Percentiles rank a stretch among this genome's conserved stretches.
Evolutionary conservation across 2,888 invertebrate genomes (phyloP).

Genomic region (Melanostoma mellinum): DNA sequence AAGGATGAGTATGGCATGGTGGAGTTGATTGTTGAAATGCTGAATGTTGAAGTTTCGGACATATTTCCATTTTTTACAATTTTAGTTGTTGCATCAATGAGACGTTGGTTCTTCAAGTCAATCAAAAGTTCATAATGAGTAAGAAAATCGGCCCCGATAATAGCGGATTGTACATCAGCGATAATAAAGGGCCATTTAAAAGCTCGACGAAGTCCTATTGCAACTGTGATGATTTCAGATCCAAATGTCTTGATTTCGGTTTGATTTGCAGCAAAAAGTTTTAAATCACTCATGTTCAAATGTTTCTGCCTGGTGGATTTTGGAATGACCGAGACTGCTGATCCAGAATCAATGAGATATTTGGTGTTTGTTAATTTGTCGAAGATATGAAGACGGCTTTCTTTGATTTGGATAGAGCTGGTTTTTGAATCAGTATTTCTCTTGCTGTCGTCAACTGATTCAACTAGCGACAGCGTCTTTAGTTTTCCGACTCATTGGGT

Average conservation of each 20-base stretch:
- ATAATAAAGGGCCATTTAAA: slow-evolving; percentile 19
- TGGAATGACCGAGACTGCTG: neutral
- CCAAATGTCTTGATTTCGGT: neutral
- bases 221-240: neutral
- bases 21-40: neutral
- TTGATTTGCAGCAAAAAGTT: neutral
- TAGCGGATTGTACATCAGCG: slow-evolving; percentile 2
- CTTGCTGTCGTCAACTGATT: neutral
- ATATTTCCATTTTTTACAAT: neutral
- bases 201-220: slow-evolving; percentile 10
- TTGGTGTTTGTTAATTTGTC: neutral
- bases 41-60: neutral
- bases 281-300: neutral
- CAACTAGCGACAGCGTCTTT: neutral
- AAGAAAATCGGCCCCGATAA: neutral
- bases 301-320: neutral
- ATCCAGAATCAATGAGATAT: neutral
- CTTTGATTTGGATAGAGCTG: neutral
- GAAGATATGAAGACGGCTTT: neutral
- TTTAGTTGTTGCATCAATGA: slow-evolving; percentile 1
- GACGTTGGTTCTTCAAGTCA: neutral
- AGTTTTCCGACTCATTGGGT: neutral
- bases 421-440: neutral
- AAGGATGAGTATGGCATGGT: neutral
- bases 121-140: neutral